These are phyloP conservation scores for Gorsachius magnificus DNA, from an alignment of 2,797 vertebrate species.

Conservation along the genomic window DNA sequence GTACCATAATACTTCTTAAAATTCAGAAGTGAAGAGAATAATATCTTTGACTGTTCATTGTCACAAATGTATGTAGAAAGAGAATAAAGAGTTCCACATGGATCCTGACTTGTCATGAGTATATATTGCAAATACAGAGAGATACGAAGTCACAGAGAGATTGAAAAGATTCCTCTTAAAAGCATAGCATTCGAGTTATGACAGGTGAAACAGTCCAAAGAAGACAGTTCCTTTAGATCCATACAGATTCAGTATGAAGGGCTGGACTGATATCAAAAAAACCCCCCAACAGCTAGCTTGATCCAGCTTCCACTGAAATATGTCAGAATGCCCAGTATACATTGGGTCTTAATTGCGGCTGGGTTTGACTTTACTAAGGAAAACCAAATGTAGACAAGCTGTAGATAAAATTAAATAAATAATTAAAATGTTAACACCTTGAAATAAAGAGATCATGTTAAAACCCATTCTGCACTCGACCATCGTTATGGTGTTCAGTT, in stretches of 20 bases:
- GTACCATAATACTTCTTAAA: not conserved
- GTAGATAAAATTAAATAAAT: not conserved
- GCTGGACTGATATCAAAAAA: not conserved
- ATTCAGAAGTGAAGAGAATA: not conserved
- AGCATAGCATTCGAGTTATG: not conserved
- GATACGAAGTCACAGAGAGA: not conserved
- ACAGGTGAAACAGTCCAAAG: not conserved
- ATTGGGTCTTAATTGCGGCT: not conserved
- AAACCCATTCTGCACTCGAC: not conserved
- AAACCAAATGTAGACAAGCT: not conserved
- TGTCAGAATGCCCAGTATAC: not conserved
- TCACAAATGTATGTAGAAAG: not conserved
- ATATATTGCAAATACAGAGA: not conserved
- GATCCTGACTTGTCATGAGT: not conserved
- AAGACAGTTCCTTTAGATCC: not conserved
- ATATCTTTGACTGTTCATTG: not conserved
- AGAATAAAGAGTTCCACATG: not conserved
- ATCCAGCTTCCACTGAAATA: not conserved
- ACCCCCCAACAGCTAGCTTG: not conserved
- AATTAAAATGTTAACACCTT: not conserved
- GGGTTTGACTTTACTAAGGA: not conserved
- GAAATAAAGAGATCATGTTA: not conserved
- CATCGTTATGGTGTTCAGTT: not conserved
- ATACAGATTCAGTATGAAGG: not conserved
- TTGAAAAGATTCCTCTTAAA: not conserved